Conservation (phyloP, 2,113 vertebrate species). For the Grus americana region DNA sequence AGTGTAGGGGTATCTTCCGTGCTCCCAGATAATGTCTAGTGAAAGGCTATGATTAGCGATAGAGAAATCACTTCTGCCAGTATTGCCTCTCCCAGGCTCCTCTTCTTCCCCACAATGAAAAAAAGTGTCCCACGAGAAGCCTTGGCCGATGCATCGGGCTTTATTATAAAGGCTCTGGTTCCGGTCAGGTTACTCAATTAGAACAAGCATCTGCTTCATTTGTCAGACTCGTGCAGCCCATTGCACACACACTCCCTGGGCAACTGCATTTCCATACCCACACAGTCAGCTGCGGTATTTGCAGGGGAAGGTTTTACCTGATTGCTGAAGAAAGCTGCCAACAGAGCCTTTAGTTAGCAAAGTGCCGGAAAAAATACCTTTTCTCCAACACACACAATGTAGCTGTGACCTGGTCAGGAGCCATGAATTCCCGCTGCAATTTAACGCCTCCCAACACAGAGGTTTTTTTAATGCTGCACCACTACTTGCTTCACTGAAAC, state of each 20-base stretch:
- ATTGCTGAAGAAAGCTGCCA: not conserved
- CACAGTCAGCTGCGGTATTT: not conserved
- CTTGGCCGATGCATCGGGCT: not conserved
- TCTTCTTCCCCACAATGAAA: not conserved
- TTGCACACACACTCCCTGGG: not conserved
- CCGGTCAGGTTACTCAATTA: not conserved
- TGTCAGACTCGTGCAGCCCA: not conserved
- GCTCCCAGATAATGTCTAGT: not conserved
- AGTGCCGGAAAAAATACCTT: not conserved
- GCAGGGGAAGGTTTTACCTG: not conserved
- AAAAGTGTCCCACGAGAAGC: not conserved
- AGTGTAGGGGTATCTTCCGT: not conserved
- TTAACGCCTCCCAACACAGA: rapidly evolving
- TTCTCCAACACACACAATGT: not conserved
- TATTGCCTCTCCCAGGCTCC: not conserved
- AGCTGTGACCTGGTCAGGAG: not conserved
- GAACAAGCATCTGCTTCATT: not conserved
- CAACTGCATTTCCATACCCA: not conserved
- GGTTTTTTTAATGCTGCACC: not conserved
- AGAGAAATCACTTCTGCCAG: not conserved
- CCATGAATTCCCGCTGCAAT: not conserved
- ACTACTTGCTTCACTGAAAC: not conserved
- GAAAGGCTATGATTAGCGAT: not conserved
- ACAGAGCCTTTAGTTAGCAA: not conserved
- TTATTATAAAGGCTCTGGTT: not conserved